These are phyloP conservation scores for Sebastes schlegelii DNA, from an alignment of 2,113 vertebrate species.

Conservation along the genomic window DNA sequence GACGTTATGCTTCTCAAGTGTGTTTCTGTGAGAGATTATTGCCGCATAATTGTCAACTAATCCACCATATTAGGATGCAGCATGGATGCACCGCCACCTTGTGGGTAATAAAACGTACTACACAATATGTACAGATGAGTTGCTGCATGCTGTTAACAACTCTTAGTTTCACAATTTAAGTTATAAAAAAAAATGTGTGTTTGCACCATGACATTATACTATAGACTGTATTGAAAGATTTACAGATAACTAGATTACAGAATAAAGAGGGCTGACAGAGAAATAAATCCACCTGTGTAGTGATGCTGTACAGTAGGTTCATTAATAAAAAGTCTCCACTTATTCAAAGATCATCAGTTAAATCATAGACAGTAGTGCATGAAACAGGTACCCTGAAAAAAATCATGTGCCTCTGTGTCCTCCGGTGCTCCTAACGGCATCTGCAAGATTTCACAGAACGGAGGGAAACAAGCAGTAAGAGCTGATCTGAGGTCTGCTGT, in stretches of 20 bases:
- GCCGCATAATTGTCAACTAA: not conserved
- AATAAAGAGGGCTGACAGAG: not conserved
- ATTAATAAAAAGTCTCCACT: not conserved
- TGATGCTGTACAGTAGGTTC: not conserved
- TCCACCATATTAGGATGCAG: not conserved
- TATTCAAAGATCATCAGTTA: not conserved
- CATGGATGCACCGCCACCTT: slow-evolving; percentile 29
- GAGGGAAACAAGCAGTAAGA: no score
- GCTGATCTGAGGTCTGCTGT: no score
- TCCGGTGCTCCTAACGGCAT: no score
- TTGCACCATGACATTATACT: not conserved
- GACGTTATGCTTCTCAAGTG: not conserved
- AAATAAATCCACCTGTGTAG: not conserved
- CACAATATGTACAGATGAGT: slow-evolving; percentile 13
- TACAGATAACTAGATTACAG: not conserved
- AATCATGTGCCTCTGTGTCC: no score
- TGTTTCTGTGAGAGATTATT: not conserved
- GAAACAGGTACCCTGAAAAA: no score
- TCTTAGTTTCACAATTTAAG: no score
- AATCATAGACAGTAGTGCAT: not conserved
- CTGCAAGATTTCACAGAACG: no score
- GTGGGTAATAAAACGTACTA: slow-evolving; percentile 19
- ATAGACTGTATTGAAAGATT: not conserved
- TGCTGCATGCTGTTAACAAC: not conserved
- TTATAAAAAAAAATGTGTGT: no score